Evolutionary conservation across 2,888 invertebrate species (phyloP).

Genomic region (Brachypalpus laphriformis): DNA sequence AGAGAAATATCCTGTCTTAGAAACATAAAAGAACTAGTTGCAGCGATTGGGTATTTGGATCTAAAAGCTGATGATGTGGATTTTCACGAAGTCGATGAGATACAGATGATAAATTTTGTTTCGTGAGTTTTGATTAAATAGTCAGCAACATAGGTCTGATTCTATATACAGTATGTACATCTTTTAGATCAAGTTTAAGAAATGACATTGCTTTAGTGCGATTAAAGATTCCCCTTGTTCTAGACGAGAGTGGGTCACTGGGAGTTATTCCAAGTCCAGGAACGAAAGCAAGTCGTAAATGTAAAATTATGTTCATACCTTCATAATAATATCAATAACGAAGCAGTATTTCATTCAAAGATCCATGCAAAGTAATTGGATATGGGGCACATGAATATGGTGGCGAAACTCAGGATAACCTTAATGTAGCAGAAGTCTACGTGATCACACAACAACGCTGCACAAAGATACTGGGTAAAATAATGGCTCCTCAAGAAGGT

Average conservation of each 20-base stretch:
- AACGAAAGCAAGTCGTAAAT: constrained; percentile 76
- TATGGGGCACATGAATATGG: constrained; percentile 80
- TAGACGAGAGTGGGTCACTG: background rate
- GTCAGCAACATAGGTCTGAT: background rate
- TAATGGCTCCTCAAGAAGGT: constrained; percentile 81
- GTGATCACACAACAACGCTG: constrained; percentile 78
- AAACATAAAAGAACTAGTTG: constrained; percentile 75
- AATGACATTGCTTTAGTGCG: constrained; percentile 81
- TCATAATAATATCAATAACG: background rate
- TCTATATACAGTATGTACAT: background rate
- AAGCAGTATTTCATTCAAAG: constrained; percentile 62
- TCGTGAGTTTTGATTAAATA: constrained; percentile 77
- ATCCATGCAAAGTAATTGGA: constrained; percentile 80
- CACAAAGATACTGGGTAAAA: constrained; percentile 78
- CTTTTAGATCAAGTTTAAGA: constrained; percentile 77
- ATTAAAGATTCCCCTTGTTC: constrained; percentile 59
- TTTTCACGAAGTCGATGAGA: constrained; percentile 76
- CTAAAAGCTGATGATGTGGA: constrained; percentile 75
- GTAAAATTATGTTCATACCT: constrained; percentile 67
- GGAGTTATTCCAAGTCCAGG: constrained; percentile 76
- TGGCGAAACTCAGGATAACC: constrained; percentile 78
- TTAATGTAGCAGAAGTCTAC: constrained; percentile 78
- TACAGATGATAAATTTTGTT: constrained; percentile 78
- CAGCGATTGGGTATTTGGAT: constrained; percentile 78
- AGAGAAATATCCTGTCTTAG: constrained; percentile 73